Conservation (phyloP, 1,140 invertebrate species). For the Tetramorium parvispinum region DNA sequence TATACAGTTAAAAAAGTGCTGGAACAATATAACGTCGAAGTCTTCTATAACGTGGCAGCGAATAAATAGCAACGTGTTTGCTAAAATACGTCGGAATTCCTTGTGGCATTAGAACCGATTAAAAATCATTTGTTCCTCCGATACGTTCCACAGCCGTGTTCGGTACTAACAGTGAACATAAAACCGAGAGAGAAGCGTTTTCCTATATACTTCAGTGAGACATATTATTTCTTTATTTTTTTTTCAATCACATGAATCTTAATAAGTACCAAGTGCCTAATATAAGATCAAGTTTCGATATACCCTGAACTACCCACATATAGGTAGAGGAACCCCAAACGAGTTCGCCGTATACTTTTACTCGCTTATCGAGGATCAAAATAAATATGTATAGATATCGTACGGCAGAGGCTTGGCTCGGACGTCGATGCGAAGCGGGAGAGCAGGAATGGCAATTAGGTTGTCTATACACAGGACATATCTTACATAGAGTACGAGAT, state of each 20-base stretch:
- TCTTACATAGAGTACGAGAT: conserved; percentile 74
- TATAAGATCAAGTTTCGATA: conserved; percentile 70
- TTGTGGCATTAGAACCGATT: conserved; percentile 7
- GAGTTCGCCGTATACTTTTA: conserved; percentile 74
- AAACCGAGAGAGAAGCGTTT: conserved; percentile 63
- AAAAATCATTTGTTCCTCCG: conserved; percentile 45
- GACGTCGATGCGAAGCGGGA: conserved; percentile 71
- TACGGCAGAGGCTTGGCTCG: conserved; percentile 69
- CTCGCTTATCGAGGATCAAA: conserved; percentile 60
- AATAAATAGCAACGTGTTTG: neutral
- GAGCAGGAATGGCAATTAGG: conserved; percentile 70
- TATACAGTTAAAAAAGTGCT: neutral
- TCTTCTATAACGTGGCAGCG: conserved; percentile 1
- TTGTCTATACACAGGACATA: conserved; percentile 74
- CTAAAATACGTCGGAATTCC: conserved; percentile 17
- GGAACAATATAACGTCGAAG: neutral
- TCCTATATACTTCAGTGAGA: conserved; percentile 58
- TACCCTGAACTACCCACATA: conserved; percentile 72
- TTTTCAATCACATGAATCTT: conserved; percentile 75
- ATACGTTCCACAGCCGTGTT: conserved; percentile 71
- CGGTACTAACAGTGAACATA: conserved; percentile 61
- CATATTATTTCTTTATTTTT: conserved; percentile 54
- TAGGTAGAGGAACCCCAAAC: conserved; percentile 63
- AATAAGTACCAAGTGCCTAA: conserved; percentile 76
- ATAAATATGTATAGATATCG: conserved; percentile 73